Percentiles rank a stretch among this genome's conserved stretches.
phyloP scores from a whole-genome alignment of 2,888 invertebrate species.

The Tricholauxania praeusta region DNA sequence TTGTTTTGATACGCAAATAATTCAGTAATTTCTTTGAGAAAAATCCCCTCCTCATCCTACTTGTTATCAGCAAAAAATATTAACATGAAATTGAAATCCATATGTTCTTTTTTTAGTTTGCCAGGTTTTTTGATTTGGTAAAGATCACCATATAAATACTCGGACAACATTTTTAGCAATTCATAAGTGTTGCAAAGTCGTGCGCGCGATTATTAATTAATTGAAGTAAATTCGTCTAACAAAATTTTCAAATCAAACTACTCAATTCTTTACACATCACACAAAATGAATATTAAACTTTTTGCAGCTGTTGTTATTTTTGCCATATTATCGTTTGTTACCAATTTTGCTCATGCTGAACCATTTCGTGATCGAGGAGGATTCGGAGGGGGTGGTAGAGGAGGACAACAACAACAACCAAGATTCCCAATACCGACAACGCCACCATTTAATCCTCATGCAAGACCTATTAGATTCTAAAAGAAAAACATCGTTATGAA shows the following conservation, averaged over 20 bases:
- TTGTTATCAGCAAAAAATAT: conserved; percentile 14
- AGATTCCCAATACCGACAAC: conserved; percentile 42
- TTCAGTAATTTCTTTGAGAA: background rate
- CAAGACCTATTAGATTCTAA: conserved; percentile 3
- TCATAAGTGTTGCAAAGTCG: conserved; percentile 8
- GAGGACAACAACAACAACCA: conserved; percentile 32
- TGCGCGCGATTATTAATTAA: conserved; percentile 2
- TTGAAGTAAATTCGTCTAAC: background rate
- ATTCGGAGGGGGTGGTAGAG: conserved; percentile 35
- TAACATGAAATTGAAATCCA: background rate
- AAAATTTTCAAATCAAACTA: background rate
- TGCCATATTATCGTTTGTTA: conserved; percentile 40
- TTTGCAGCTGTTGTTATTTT: conserved; percentile 39
- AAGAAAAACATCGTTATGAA: too few relatives aligned
- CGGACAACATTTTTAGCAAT: background rate
- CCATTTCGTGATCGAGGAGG: conserved; percentile 42
- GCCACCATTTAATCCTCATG: conserved; percentile 50
- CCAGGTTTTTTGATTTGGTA: background rate
- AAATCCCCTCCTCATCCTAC: background rate
- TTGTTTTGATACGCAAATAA: too few relatives aligned
- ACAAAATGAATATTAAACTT: conserved; percentile 40
- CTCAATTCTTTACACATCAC: background rate
- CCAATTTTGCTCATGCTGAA: conserved; percentile 32
- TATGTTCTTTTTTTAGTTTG: conserved; percentile 1
- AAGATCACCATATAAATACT: conserved; percentile 14